These are phyloP conservation scores for Rhopalosiphum maidis DNA, from an alignment of 1,140 invertebrate species.

Conservation along the genomic window DNA sequence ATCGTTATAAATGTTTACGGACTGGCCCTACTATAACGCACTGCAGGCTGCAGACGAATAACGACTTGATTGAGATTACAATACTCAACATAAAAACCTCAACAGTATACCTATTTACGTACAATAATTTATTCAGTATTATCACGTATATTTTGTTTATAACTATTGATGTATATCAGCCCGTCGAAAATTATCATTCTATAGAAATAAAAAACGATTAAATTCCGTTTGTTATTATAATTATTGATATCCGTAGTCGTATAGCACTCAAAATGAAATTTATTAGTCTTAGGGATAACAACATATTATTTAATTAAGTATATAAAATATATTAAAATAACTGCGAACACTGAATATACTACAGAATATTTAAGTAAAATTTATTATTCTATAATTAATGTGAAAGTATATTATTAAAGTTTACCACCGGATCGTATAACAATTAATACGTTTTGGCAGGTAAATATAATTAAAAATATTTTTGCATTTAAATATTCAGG, in stretches of 20 bases:
- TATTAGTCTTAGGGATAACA: neutral
- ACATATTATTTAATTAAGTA: neutral
- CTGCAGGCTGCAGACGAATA: neutral
- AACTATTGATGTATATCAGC: neutral
- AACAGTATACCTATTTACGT: neutral
- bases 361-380: neutral
- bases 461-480: neutral
- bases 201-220: neutral
- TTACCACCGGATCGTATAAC: neutral
- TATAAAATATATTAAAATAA: neutral
- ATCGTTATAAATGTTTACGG: neutral
- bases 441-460: neutral
- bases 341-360: neutral
- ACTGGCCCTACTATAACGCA: neutral
- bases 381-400: neutral
- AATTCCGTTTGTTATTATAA: neutral
- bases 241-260: neutral
- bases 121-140: neutral
- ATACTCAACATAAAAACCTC: neutral
- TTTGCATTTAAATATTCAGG: neutral
- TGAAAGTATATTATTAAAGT: neutral
- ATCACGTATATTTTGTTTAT: neutral
- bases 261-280: neutral
- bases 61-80: conserved; percentile 9
- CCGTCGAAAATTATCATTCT: neutral